Evolutionary conservation across 1,140 invertebrate genomes (phyloP), one percentile per base, ranked within the genome.

Genomic region (Drosophila baimaii): DNA sequence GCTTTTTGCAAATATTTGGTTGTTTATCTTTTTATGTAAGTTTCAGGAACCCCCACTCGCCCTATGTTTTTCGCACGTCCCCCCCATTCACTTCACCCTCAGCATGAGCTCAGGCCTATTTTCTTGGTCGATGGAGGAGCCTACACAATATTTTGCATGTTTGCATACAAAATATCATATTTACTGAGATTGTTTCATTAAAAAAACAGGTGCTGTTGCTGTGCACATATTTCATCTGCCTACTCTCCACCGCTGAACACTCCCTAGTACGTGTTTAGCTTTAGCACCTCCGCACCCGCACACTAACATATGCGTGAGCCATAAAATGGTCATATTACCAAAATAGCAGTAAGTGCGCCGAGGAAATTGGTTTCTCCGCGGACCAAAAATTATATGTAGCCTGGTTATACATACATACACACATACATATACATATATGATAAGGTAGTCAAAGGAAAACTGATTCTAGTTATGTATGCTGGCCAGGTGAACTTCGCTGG

Each of bases 151-250:
- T 88, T 89, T 88, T 89, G 84, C 84, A 88, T 88, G 84, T 89
- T 88, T 88, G 84, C 84, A 88, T 88, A 88, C 84, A 88, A 89
- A 88, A 88, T 88, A 88, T 88, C 84, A 88, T 84, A 88, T 88
- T 88, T 88, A 84, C 80, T 70, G 84, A 88, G 84, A 88, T 88
- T 88, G 84, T 88, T 88, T 88, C 84, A 88, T 88, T 88, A 84
- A 83, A 86, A 86, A 85, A 77, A 78, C 71, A 83, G 77, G 77
- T 83, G 80, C 59, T 58, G 54, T 35, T 56, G 72, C 61, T 76
- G 39, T 65, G 71, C 58, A 71, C 74, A 77, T 77, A 77, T 78
- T 77, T 78, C 52, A 78, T 77, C 51, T 54, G 61, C 39, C 55
- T 69, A 37, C 55, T 66, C 31, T 39, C 31, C 13, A 12, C 15